Evolutionary conservation across 2,797 vertebrate species (phyloP).

Genomic region (Ambastaia sidthimunki): DNA sequence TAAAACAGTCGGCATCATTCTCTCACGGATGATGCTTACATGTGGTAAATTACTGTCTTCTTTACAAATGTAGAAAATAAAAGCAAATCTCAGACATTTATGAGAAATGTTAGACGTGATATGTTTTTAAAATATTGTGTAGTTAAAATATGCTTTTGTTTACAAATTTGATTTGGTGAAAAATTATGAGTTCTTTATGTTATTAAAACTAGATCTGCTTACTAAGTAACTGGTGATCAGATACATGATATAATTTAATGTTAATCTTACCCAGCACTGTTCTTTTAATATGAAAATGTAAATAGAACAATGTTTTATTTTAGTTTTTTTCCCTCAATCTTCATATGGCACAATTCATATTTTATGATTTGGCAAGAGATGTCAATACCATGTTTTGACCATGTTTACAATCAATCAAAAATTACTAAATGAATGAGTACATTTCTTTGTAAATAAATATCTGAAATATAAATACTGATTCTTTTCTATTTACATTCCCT

Average conservation of each 20-base stretch:
- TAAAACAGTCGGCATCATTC: slow-evolving; percentile 49
- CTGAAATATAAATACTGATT: slow-evolving; percentile 55
- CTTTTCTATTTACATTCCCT: slow-evolving; percentile 40
- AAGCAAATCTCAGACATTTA: slow-evolving; percentile 41
- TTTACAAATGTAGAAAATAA: slow-evolving; percentile 63
- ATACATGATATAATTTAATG: slow-evolving; percentile 34
- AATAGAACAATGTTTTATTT: slow-evolving; percentile 16
- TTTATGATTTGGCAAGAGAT: slow-evolving; percentile 61
- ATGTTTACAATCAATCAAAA: slow-evolving; percentile 51
- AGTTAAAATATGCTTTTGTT: slow-evolving; percentile 48
- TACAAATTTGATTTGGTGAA: slow-evolving; percentile 24
- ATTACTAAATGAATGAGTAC: slow-evolving; percentile 54
- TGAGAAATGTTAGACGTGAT: slow-evolving; percentile 42
- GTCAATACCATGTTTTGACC: slow-evolving; percentile 43
- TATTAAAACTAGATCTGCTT: slow-evolving; percentile 47
- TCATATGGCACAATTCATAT: slow-evolving; percentile 63
- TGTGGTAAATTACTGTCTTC: slow-evolving; percentile 43
- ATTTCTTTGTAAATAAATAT: slow-evolving; percentile 53
- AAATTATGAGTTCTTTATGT: slow-evolving; percentile 21
- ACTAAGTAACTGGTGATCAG: background rate
- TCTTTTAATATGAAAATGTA: slow-evolving; percentile 38
- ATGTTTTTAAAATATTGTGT: slow-evolving; percentile 44
- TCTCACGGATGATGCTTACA: slow-evolving; percentile 55
- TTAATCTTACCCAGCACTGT: slow-evolving; percentile 30
- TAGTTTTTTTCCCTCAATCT: background rate